Percentiles rank a stretch among this genome's conserved stretches.
These are phyloP conservation scores for Jacana jacana DNA, from an alignment of 2,113 vertebrate species.

Conservation along the genomic window DNA sequence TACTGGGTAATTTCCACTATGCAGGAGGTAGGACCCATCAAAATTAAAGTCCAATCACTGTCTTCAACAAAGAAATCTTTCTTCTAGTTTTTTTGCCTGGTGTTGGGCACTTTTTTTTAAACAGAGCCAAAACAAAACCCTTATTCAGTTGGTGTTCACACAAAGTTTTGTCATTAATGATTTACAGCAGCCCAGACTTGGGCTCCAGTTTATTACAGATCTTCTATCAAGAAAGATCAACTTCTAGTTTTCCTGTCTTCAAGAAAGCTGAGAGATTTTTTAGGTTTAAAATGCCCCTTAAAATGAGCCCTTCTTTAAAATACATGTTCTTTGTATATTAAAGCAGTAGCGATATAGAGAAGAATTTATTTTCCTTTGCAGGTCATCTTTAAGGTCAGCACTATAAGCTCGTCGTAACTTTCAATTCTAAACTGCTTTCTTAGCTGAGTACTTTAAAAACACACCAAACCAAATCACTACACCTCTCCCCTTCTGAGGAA, in stretches of 20 bases:
- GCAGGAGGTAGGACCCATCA: not conserved
- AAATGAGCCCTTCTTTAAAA: not conserved
- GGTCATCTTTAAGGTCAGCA: not conserved
- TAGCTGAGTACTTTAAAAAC: not conserved
- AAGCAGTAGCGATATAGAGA: not conserved
- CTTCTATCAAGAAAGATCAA: not conserved
- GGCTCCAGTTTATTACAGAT: not conserved
- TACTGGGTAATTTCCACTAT: not conserved
- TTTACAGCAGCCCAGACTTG: not conserved
- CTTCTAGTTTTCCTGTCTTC: not conserved
- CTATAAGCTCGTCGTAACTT: not conserved
- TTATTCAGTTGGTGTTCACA: not conserved
- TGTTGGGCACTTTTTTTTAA: not conserved
- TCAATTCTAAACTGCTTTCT: not conserved
- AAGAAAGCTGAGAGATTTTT: not conserved
- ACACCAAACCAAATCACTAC: not conserved
- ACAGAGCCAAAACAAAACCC: not conserved
- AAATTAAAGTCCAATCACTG: not conserved
- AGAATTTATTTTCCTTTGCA: not conserved
- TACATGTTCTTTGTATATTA: not conserved
- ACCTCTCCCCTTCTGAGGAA: not conserved
- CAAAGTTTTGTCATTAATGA: not conserved
- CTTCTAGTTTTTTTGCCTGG: not conserved
- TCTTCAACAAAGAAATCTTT: constrained; percentile 37
- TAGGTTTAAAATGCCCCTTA: not conserved